Percentiles rank a stretch among this genome's conserved stretches.
phyloP scores from a whole-genome alignment of 2,113 vertebrate species.

The Lepisosteus osseus region DNA sequence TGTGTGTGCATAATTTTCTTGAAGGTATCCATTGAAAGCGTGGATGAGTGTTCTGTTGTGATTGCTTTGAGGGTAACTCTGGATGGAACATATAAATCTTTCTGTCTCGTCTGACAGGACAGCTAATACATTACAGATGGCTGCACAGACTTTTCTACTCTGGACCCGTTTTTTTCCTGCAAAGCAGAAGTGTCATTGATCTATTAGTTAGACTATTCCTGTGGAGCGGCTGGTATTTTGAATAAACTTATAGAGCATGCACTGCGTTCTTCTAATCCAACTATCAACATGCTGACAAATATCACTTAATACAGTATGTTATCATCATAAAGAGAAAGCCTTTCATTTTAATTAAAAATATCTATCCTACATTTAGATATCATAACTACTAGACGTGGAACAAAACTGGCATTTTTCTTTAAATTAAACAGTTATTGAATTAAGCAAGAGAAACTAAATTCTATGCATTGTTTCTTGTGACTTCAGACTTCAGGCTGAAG shows the following conservation, averaged over 20 bases:
- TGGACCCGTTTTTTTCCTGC: background rate
- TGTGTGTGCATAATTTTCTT: background rate
- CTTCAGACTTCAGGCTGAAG: too few relatives aligned
- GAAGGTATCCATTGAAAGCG: background rate
- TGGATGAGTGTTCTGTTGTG: background rate
- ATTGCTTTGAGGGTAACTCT: background rate
- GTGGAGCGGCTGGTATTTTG: background rate
- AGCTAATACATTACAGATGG: background rate
- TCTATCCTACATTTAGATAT: too few relatives aligned
- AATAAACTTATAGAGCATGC: background rate
- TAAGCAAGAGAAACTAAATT: too few relatives aligned
- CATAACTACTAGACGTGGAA: too few relatives aligned
- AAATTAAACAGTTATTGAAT: too few relatives aligned
- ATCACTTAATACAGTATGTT: background rate
- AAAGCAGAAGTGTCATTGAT: background rate
- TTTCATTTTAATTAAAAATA: background rate
- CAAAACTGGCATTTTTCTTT: too few relatives aligned
- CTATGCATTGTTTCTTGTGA: too few relatives aligned
- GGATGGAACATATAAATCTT: conserved; percentile 12
- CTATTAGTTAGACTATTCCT: background rate
- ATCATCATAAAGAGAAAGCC: too few relatives aligned
- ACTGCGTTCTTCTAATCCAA: background rate
- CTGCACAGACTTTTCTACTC: background rate
- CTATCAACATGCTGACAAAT: background rate
- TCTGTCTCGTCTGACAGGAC: background rate